Base-by-base conservation (phyloP, 2,797 vertebrate species). In the Cynodonichthys magdalenae region DNA sequence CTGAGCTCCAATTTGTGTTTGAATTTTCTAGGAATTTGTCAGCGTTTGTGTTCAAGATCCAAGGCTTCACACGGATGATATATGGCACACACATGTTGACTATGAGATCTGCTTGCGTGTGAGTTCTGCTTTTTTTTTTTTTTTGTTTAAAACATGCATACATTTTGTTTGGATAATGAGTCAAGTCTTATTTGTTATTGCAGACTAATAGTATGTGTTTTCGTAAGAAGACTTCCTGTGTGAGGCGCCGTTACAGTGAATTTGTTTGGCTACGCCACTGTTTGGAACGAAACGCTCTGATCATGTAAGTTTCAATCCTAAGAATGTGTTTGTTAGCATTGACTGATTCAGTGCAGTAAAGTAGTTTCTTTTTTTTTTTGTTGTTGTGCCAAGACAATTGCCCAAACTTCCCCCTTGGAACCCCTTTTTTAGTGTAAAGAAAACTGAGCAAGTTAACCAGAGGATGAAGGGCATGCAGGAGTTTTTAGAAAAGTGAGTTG, bases 171-270 rank as follows among this genome's bases (percentile, higher is more conserved):
- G 4, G 15, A 12, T 15, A n/a, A 39, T 10, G 27, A 4, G 3
- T n/a, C 2, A 12, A 39, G 36, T 48, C 14, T 15, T 27, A 24
- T 34, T 2, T 28, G 24, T 41, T 39, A 18, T 77, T 56, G 29
- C 75, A 99, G 97, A 98, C 96, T 3, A 99, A 98, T 59, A 98
- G 96, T 76, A 96, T 99, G 90, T 99, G 96, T 80, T 99, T 98
- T 71, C 94, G 93, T 11, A 95, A 93, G 91, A 98, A 98, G 89
- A 92, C 92, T 0, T 97, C 97, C 6, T 93, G 91, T 69, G 96
- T 98, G 11, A 90, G 97, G 72, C 92, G 97, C 50, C 92, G 96
- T 41, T 99, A 96, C 74, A 92, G 94, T 80, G 97, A 99, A 70
- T 99, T 99, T 75, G 94, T 97, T 55, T 99, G 97, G 97, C 95